A percentile compares a stretch with the other conserved stretches of the same genome.
phyloP scores from a whole-genome alignment of 2,113 vertebrate genomes.

The Azemiops feae region DNA sequence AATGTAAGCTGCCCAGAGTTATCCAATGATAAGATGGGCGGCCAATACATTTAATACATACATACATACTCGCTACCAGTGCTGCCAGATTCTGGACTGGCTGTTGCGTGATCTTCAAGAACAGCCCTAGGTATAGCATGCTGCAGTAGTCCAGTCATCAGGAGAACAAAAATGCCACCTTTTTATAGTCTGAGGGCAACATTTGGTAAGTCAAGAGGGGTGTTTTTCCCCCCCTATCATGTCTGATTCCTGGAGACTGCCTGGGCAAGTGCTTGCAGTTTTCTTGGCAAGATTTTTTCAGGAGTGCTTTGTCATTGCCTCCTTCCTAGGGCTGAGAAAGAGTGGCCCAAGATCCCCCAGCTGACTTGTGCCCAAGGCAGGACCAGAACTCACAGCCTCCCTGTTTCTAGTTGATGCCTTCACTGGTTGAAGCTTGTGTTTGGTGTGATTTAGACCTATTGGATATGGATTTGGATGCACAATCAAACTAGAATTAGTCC shows the following conservation, averaged over 20 bases:
- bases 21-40: background rate
- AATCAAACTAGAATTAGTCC: background rate
- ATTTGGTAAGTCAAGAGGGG: background rate
- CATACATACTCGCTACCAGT: background rate
- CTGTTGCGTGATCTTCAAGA: background rate
- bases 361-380: background rate
- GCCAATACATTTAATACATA: background rate
- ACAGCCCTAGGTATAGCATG: background rate
- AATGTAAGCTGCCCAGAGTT: background rate
- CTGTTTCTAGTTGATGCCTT: background rate
- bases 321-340: background rate
- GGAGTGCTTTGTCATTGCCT: background rate
- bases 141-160: background rate
- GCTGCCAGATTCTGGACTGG: background rate
- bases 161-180: background rate
- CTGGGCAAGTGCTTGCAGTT: background rate
- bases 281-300: background rate
- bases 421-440: background rate
- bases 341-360: background rate
- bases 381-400: background rate
- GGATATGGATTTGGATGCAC: background rate
- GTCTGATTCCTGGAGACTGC: background rate
- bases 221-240: fast-evolving
- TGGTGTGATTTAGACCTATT: background rate
- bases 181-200: background rate